Evolutionary conservation across 1,140 invertebrate species (phyloP), one percentile per base, ranked within the genome.

Genomic region (Matsumurasca onukii): DNA sequence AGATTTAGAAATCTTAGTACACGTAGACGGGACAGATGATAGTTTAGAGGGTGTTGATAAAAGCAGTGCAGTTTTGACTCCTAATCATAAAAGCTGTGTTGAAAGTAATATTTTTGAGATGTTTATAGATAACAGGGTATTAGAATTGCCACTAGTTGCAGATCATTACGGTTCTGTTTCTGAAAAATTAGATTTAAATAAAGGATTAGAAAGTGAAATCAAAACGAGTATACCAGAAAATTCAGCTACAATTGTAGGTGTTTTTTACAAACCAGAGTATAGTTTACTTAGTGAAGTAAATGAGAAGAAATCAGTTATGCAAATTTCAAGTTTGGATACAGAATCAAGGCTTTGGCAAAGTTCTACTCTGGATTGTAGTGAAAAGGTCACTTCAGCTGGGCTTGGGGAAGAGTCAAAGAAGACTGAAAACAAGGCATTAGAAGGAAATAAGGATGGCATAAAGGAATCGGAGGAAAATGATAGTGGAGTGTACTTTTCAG

Each of bases 401-500:
- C 62, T 39, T 65, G 3, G 13, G 5, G 27, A 24, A 15, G 62
- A 45, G 15, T 48, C 62, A 31, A 31, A 45, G 31, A 65, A n/a
- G n/a, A n/a, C n/a, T n/a, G n/a, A n/a, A n/a, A n/a, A n/a, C n/a
- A n/a, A n/a, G n/a, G n/a, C n/a, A n/a, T n/a, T n/a, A 45, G 31
- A 20, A 17, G 48, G 25, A n/a, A 25, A 1, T 25, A 2, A 65
- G 24, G 27, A 48, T 45, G 48, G 15, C 25, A 59, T 12, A 25
- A 59, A 65, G 48, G 62, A 65, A 27, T 45, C 62, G 27, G 62
- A 65, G 27, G 62, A 65, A 25, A 27, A 65, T 45, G 62, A 65
- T 45, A 65, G 62, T 48, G 62, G 62, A 25, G 62, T 65, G 3
- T 65, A 65, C 25, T 65, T 65, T 45, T 65, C 62, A 24, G 62